Base-by-base conservation (phyloP, 2,797 vertebrate genomes). In the Chelonia mydas region DNA sequence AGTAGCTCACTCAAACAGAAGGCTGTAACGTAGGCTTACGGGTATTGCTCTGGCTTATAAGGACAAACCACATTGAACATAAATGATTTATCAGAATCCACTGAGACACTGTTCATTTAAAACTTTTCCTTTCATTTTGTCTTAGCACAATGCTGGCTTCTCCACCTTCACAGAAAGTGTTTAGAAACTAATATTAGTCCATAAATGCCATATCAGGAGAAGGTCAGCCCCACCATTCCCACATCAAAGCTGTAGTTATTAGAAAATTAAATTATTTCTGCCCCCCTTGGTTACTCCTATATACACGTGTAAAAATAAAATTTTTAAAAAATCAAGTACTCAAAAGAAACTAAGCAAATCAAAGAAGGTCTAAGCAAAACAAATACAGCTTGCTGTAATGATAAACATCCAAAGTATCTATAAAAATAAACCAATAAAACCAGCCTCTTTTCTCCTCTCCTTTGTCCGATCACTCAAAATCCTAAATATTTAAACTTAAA, bases 41-140 rank as follows among this genome's bases (percentile, higher is more conserved):
- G 82, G 33, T 31, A 28, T 76, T 94, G 84, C 90, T 96, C 72
- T 79, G 78, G n/a, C 89, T 96, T 95, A 92, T 17, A 53, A 90
- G n/a, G 74, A 95, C 89, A 83, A 96, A 84, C 77, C 84, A 86
- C 78, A 81, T 84, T 92, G 94, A 65, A 2, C 1, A 74, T 57
- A 83, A 93, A 25, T 0, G 1, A 16, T 88, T 95, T 92, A 95
- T 91, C 85, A 47, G 79, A 31, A 90, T 12, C 59, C 37, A 51
- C 74, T 54, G 47, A 0, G 0, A 84, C 41, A 86, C 50, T 74
- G 7, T 83, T 45, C 78, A 31, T 79, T 49, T 87, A 85, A 59
- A 84, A 47, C 41, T 92, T 96, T 88, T 80, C 33, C 33, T 91
- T 78, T 31, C 76, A 8, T 45, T 72, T 90, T 88, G 86, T 51